These are phyloP conservation scores for Epizoanthus illoricatus DNA, from an alignment of 92 coral and sea anemone genomes.

Conservation along the genomic window DNA sequence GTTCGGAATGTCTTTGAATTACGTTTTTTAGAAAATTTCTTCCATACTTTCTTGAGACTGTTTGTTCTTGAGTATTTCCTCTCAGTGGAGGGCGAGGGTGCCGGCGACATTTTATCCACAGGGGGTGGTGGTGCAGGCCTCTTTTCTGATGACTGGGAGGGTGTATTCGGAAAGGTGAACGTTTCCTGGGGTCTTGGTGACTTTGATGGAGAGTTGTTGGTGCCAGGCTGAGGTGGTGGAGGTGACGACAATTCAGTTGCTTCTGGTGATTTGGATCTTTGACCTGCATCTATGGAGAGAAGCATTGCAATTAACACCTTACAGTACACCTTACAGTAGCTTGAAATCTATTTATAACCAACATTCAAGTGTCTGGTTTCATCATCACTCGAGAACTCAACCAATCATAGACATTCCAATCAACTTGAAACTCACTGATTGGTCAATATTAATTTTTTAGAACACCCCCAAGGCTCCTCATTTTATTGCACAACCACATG, in stretches of 20 bases:
- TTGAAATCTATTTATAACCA: no score
- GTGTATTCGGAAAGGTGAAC: not conserved
- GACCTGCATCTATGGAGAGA: slow-evolving; percentile 11
- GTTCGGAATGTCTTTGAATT: slow-evolving; percentile 62
- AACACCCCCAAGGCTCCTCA: no score
- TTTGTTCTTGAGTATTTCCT: slow-evolving; percentile 59
- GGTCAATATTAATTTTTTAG: no score
- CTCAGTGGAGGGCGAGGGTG: slow-evolving; percentile 34
- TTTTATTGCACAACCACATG: no score
- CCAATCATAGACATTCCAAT: no score
- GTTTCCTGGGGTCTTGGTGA: slow-evolving; percentile 20
- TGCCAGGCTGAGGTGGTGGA: not conserved
- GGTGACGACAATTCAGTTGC: not conserved
- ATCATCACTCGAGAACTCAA: no score
- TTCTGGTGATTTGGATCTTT: slow-evolving; percentile 34
- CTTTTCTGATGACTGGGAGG: slow-evolving; percentile 5
- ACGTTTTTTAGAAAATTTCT: slow-evolving; percentile 67
- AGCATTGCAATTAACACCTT: no score
- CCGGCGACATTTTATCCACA: slow-evolving; percentile 13
- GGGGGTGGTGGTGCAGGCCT: slow-evolving; percentile 11
- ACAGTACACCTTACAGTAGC: no score
- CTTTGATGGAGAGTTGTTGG: slow-evolving; percentile 17
- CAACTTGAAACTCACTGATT: no score
- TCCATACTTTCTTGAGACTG: slow-evolving; percentile 75
- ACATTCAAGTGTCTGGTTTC: no score